Base-by-base conservation (phyloP, 2,888 invertebrate genomes). In the Eumacrocentrus americanus region DNA sequence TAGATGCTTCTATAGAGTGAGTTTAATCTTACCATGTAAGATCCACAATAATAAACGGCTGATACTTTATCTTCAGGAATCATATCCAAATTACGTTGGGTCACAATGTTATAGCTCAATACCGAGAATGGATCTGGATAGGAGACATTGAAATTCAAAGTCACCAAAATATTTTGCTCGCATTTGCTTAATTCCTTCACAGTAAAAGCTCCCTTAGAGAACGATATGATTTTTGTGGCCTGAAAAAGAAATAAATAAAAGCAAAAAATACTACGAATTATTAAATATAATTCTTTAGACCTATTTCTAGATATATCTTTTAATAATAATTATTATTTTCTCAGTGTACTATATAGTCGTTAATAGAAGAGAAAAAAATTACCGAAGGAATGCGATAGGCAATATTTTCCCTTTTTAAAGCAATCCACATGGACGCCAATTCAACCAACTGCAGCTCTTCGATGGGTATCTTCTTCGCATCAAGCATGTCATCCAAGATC, bases 351-450 rank as follows among this genome's bases (percentile, higher is more conserved):
- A n/a, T n/a, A n/a, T n/a, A n/a, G n/a, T n/a, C n/a, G n/a, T n/a
- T n/a, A n/a, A n/a, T n/a, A n/a, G n/a, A n/a, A n/a, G n/a, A n/a
- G n/a, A n/a, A n/a, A n/a, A n/a, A n/a, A n/a, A n/a, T n/a, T n/a
- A n/a, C n/a, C n/a, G n/a, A n/a, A n/a, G n/a, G n/a, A n/a, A n/a
- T n/a, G n/a, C n/a, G n/a, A n/a, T 64, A 42, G 1, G 12, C 40
- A 25, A 48, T 54, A n/a, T 63, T 54, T 12, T 72, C 70, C 50
- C 62, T 70, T 60, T 78, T 78, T 4, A 77, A 48, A 0, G 59
- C 61, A 20, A 78, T 72, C 77, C 77, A 78, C 29, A 76, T 57
- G 4, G 71, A 61, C 0, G 73, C 66, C 16, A 78, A 18, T 3
- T 72, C 73, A 1, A 60, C 4, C 1, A 72, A 34, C 18, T 77